Evolutionary conservation across 2,797 vertebrate species (phyloP).

Genomic region (Erethizon dorsatum): DNA sequence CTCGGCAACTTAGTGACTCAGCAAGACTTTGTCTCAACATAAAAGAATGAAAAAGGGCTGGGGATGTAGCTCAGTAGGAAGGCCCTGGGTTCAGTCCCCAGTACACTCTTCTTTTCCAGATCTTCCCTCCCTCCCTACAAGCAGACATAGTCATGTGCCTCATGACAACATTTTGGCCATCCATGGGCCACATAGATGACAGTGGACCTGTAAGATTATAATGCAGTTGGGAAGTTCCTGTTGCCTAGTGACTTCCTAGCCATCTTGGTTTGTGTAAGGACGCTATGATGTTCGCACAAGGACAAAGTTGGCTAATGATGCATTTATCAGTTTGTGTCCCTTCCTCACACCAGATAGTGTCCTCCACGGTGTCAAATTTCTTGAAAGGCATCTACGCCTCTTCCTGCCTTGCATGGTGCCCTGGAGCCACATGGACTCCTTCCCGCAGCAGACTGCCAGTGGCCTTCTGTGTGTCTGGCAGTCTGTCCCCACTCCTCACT

Average conservation of each 20-base stretch:
- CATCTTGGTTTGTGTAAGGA: background rate
- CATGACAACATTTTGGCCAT: background rate
- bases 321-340: constrained; percentile 2
- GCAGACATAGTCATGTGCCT: background rate
- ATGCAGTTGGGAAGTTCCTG: background rate
- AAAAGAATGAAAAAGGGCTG: background rate
- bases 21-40: background rate
- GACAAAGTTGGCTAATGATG: background rate
- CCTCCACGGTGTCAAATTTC: background rate
- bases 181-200: background rate
- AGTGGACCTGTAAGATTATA: background rate
- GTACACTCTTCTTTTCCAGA: background rate
- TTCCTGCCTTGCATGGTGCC: background rate
- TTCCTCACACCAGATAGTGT: background rate
- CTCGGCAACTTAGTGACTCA: background rate
- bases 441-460: background rate
- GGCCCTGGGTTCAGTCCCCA: background rate
- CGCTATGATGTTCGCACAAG: background rate
- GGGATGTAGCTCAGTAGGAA: background rate
- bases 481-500: background rate
- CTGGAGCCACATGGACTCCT: background rate
- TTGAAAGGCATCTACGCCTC: background rate
- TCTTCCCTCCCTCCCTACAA: background rate
- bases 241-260: background rate
- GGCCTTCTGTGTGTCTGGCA: background rate